Conservation (phyloP, 2,113 vertebrate species). For the Cygnus buccinator region DNA sequence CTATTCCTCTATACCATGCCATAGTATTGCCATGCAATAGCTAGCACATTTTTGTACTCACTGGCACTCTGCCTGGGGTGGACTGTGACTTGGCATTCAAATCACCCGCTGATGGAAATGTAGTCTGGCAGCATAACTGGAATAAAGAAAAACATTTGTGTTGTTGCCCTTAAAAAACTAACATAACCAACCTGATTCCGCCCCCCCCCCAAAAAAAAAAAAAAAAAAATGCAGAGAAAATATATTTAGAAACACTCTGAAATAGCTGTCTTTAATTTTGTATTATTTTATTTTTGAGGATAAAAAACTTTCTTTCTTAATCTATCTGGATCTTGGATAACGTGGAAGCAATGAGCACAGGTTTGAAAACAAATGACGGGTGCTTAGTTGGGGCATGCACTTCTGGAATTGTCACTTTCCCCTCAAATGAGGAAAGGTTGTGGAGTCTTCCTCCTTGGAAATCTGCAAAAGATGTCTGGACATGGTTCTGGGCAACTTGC, state of each 20-base stretch:
- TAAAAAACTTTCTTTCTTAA: not conserved
- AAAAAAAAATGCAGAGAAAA: not conserved
- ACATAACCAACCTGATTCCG: too few species aligned
- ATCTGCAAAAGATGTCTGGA: not conserved
- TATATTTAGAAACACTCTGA: not conserved
- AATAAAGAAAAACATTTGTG: not conserved
- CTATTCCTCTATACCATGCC: not conserved
- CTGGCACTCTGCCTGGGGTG: not conserved
- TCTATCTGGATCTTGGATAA: not conserved
- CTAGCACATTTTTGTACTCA: not conserved
- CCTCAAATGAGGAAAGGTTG: not conserved
- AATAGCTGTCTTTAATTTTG: not conserved
- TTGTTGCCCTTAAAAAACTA: too few species aligned
- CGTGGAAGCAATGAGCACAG: not conserved
- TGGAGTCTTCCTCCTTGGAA: not conserved
- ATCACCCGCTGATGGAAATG: not conserved
- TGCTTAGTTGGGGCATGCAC: not conserved
- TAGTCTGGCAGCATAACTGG: not conserved
- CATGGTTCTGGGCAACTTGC: not conserved
- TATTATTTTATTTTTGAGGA: not conserved
- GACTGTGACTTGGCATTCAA: not conserved
- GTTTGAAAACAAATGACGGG: not conserved
- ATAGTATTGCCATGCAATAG: not conserved
- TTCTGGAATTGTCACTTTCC: not conserved
- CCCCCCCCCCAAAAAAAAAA: not conserved